A percentile compares a stretch with the other conserved stretches of the same genome.
These are phyloP conservation scores for Tachypleus tridentatus DNA, from an alignment of 1,140 invertebrate species.

Conservation along the genomic window DNA sequence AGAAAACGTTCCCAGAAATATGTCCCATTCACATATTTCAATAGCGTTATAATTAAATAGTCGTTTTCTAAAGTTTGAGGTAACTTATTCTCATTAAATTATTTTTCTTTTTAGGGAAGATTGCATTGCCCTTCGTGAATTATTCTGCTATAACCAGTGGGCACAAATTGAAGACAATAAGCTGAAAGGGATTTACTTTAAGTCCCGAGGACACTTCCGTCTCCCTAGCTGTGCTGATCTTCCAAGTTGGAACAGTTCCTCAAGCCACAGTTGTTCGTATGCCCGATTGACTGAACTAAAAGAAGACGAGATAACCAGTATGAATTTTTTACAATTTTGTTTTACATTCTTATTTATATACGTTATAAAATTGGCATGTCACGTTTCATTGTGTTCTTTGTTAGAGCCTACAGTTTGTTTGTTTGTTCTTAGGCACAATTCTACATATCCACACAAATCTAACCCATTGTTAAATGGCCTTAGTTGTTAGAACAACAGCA, in stretches of 20 bases:
- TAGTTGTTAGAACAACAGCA: too few species aligned
- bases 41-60: background rate
- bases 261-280: constrained; percentile 53
- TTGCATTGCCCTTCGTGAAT: constrained; percentile 73
- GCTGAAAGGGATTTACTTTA: constrained; percentile 56
- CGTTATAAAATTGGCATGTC: too few species aligned
- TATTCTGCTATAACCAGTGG: constrained; percentile 90
- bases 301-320: constrained; percentile 50
- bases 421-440: too few species aligned
- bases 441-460: too few species aligned
- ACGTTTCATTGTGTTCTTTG: too few species aligned
- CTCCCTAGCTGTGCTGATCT: constrained; percentile 71
- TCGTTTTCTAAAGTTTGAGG: background rate
- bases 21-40: background rate
- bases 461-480: too few species aligned
- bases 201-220: constrained; percentile 71
- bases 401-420: too few species aligned
- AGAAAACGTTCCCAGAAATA: background rate
- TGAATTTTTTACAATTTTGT: background rate
- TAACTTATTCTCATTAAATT: background rate
- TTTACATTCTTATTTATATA: too few species aligned
- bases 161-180: constrained; percentile 79
- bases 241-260: constrained; percentile 36
- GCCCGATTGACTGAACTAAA: constrained; percentile 66
- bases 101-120: constrained; percentile 53